Evolutionary conservation across 2,113 vertebrate genomes (phyloP).

Genomic region (Laticauda colubrina): DNA sequence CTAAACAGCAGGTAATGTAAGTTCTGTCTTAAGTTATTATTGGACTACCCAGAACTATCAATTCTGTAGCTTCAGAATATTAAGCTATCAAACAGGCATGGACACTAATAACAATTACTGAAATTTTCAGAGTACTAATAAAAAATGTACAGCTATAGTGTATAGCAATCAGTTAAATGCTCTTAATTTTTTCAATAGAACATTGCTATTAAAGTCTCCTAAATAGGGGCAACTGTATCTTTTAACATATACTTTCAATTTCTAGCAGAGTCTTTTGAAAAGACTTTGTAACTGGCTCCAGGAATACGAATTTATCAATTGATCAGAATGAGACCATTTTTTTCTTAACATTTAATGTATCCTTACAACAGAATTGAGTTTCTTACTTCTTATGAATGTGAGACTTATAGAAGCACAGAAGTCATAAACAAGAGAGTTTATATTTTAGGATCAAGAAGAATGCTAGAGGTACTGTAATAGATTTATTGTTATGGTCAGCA

Average conservation of each 20-base stretch:
- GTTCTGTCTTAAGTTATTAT: not conserved
- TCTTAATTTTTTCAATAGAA: not conserved
- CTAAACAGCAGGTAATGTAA: not conserved
- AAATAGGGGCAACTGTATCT: not conserved
- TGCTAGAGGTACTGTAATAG: not conserved
- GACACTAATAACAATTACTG: not conserved
- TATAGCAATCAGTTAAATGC: not conserved
- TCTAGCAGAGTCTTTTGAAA: not conserved
- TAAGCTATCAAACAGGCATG: not conserved
- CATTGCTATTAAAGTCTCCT: not conserved
- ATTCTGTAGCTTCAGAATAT: not conserved
- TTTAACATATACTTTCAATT: not conserved
- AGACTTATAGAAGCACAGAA: not conserved
- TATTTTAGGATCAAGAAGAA: not conserved
- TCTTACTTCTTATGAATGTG: not conserved
- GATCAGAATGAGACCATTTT: not conserved
- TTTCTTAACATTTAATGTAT: not conserved
- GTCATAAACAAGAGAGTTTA: not conserved
- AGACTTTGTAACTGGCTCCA: not conserved
- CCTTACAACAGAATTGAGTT: not conserved
- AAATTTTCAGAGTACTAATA: not conserved
- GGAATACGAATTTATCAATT: not conserved
- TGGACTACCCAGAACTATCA: not conserved
- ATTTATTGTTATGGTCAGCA: not conserved
- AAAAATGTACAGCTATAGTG: not conserved